Conservation (phyloP, 1,140 invertebrate species). For the Anastrepha ludens region DNA sequence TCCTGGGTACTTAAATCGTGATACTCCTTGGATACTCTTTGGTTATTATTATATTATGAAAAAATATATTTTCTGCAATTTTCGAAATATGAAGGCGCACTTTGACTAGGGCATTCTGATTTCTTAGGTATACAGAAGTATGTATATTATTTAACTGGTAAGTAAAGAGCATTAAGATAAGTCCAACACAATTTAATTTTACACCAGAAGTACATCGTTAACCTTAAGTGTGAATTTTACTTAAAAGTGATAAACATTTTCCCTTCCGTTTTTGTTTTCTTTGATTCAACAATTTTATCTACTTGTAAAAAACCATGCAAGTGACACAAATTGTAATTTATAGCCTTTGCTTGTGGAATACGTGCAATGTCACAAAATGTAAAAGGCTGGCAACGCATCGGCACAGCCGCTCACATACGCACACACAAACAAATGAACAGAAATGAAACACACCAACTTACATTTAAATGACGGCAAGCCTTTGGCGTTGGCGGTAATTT, state of each 20-base stretch:
- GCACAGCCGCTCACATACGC: too few species aligned
- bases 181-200: too few species aligned
- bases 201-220: neutral
- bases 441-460: neutral
- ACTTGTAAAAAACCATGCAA: conserved; percentile 3
- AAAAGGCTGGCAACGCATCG: neutral
- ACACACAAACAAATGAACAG: too few species aligned
- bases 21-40: too few species aligned
- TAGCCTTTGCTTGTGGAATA: conserved; percentile 16
- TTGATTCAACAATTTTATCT: neutral
- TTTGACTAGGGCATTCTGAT: too few species aligned
- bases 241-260: neutral
- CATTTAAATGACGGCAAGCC: neutral
- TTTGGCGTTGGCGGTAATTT: conserved; percentile 38
- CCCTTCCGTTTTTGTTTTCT: neutral
- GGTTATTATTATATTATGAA: too few species aligned
- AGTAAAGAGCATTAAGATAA: too few species aligned
- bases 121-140: too few species aligned
- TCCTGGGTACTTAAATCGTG: too few species aligned
- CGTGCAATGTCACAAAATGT: conserved; percentile 15
- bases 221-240: neutral
- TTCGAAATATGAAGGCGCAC: too few species aligned
- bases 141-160: too few species aligned
- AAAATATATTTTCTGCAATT: too few species aligned
- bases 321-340: conserved; percentile 48